Evolutionary conservation across 1,140 invertebrate genomes (phyloP).

Genomic region (Euura saliciscinereae): DNA sequence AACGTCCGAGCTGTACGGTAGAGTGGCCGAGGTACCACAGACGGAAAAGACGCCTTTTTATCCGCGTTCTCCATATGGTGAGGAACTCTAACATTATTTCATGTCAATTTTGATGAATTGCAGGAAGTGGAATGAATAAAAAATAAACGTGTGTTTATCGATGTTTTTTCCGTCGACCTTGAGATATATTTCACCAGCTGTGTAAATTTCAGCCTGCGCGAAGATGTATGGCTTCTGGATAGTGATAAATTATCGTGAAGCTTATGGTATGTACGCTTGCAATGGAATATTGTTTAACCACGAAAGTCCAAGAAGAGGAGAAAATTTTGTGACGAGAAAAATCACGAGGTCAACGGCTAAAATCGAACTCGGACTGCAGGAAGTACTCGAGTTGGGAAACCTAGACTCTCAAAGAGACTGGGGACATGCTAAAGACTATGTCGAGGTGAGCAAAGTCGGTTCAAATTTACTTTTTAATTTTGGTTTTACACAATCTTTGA

Average conservation of each 20-base stretch:
- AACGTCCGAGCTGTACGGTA: conserved; percentile 98
- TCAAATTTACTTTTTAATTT: not conserved
- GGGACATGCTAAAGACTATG: conserved; percentile 99
- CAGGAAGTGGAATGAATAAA: not conserved
- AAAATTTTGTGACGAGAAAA: conserved; percentile 99
- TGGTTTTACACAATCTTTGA: not conserved
- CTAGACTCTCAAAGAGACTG: conserved; percentile 96
- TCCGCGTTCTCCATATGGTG: conserved; percentile 99
- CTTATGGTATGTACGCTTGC: conserved; percentile 97
- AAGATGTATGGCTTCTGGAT: conserved; percentile 99
- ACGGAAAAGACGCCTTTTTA: conserved; percentile 99
- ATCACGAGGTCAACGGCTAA: conserved; percentile 98
- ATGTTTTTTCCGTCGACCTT: conserved; percentile 16
- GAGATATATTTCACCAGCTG: not conserved
- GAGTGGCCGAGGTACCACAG: conserved; percentile 95
- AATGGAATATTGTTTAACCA: conserved; percentile 99
- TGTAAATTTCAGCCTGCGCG: conserved; percentile 82
- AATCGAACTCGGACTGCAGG: conserved; percentile 87
- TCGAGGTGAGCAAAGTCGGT: conserved; percentile 72
- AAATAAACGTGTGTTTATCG: too few species aligned
- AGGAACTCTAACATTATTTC: conserved; percentile 29
- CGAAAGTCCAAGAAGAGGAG: conserved; percentile 96
- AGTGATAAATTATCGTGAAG: conserved; percentile 96
- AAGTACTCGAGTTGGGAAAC: conserved; percentile 92
- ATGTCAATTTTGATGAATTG: conserved; percentile 2